Evolutionary conservation across 1,140 invertebrate genomes (phyloP), one percentile per base, ranked within the genome.

Genomic region (Papilio aristodemus): DNA sequence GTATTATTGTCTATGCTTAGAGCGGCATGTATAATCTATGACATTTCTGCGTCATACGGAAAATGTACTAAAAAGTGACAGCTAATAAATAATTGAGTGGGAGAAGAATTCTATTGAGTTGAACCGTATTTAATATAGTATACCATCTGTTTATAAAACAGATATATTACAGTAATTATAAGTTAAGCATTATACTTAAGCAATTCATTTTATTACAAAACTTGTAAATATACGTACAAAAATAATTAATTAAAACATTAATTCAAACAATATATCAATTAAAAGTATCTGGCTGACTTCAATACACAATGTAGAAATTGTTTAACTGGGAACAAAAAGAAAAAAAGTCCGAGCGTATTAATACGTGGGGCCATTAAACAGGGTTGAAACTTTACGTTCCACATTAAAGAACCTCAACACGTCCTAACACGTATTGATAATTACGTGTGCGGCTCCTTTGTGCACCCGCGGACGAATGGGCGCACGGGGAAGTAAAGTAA

Each of bases 351-450:
- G 5, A 25, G 11, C 1, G 25, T 66, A 66, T 66, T 66, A 63
- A 73, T 60, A 73, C 57, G 46, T n/a, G 46, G 38, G 62, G 58
- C 60, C 67, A 76, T 79, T 76, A 76, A 81, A 81, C 67, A 58
- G 70, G 68, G 74, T 70, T 74, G 76, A 84, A 84, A 74, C 64
- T 79, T 84, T 78, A 79, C 70, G 75, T 77, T 72, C 67, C 69
- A 70, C 74, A 76, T 80, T 82, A 80, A 71, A 75, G 60, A 81
- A 73, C 70, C 75, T 71, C 72, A 76, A 76, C 83, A 85, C 83
- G 80, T 80, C 64, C 76, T 75, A 77, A 80, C 77, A 76, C 72
- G 74, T 78, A 81, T 79, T 77, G 75, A 78, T 79, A 76, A 76
- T 76, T 76, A 75, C 71, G 76, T 71, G 68, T 59, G 76, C 83